Evolutionary conservation across 2,113 vertebrate species (phyloP), one percentile per base, ranked within the genome.

Genomic region (Clupea harengus): DNA sequence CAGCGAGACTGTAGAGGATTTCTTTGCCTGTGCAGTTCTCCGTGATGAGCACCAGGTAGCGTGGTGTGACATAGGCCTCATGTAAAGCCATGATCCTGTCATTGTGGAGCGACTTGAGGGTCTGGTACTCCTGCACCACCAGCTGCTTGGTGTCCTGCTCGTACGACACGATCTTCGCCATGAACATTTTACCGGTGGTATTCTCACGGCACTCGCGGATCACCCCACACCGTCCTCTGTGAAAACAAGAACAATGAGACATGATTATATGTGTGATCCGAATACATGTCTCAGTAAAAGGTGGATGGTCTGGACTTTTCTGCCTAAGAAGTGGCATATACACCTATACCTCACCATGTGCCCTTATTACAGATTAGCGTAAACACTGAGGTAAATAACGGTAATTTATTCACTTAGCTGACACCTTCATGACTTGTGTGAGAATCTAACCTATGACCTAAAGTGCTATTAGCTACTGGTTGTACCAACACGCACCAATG

Each of bases 161-260:
- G 0, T 98, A 98, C 1, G 97, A 96, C 50, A 99, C 93, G 0
- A 99, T 98, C 95, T 99, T 99, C 7, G 98, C 98, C 93, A 98
- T 95, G 83, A 96, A 99, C 1, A 95, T 94, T 84, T 96, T 96
- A 17, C 97, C 98, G 0, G 98, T 99, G 22, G 95, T 89, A 0
- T 99, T 99, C 89, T 99, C 98, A 60, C 96, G 94, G 94, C 98
- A 99, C 0, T 97, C 93, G 0, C 97, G 93, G 83, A 99, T 92
- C 17, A 99, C 97, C 1, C 97, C 97, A 0, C 97, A 99, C 2
- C 97, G 96, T 86, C 98, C 98, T 92, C 98, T 99, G 88, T 0
- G 44, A 75, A 72, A 50, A 67, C 10, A 20, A 11, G 67, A 72
- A 18, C 3, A 54, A 15, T 54, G 2, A 54, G 17, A 7, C 39